phyloP scores from a whole-genome alignment of 2,888 invertebrate species.

The Acleris sparsana region DNA sequence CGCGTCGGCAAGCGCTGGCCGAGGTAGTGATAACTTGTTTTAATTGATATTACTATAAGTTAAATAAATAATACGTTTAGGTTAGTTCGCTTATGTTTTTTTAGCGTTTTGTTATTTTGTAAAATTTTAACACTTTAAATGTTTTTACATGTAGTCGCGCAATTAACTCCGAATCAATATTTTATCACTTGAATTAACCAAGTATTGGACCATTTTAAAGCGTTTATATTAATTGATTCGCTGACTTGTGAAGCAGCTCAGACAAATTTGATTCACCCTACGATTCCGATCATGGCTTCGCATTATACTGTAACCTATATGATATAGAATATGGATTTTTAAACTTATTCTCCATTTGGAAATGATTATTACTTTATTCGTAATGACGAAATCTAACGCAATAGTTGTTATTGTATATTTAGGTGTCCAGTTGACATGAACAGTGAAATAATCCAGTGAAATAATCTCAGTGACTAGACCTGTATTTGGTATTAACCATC shows the following conservation, averaged over 20 bases:
- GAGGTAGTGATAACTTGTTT: constrained; percentile 75
- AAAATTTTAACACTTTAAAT: constrained; percentile 74
- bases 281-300: constrained; percentile 22
- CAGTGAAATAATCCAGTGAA: constrained; percentile 64
- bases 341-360: constrained; percentile 55
- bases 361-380: constrained; percentile 46
- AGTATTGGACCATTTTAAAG: constrained; percentile 63
- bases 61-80: constrained; percentile 67
- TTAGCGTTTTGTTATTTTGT: constrained; percentile 79
- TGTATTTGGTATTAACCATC: constrained; percentile 79
- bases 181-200: constrained; percentile 60
- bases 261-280: constrained; percentile 1
- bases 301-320: constrained; percentile 25
- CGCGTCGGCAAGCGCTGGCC: constrained; percentile 46
- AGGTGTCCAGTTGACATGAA: constrained; percentile 41
- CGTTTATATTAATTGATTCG: constrained; percentile 42
- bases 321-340: constrained; percentile 52
- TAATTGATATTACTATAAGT: constrained; percentile 76
- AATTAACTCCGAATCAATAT: constrained; percentile 67
- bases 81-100: constrained; percentile 76
- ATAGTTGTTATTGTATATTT: constrained; percentile 41
- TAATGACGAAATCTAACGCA: constrained; percentile 36
- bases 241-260: constrained; percentile 37
- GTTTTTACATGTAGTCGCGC: constrained; percentile 66
- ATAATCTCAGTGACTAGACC: constrained; percentile 66